phyloP scores from a whole-genome alignment of 2,797 vertebrate species.

The Sebastes diploproa region DNA sequence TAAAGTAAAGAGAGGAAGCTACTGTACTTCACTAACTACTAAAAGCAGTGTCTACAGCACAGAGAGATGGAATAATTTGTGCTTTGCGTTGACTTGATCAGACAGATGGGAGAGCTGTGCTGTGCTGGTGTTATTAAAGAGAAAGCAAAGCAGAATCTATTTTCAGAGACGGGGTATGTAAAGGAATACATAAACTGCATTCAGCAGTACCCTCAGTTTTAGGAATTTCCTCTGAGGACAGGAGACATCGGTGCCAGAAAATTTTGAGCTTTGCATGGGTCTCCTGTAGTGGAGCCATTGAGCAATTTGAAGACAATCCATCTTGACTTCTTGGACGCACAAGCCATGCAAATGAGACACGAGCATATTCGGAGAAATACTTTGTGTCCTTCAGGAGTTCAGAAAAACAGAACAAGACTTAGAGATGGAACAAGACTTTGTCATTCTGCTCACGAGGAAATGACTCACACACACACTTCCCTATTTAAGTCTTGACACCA shows the following conservation, averaged over 20 bases:
- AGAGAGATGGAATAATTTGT: constrained; percentile 59
- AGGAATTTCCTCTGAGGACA: constrained; percentile 31
- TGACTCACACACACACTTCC: background rate
- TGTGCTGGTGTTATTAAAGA: constrained; percentile 37
- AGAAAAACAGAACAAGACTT: constrained; percentile 10
- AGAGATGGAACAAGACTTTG: background rate
- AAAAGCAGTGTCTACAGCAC: constrained; percentile 44
- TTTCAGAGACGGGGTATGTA: constrained; percentile 12
- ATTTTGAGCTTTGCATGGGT: constrained; percentile 6
- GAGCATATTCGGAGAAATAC: constrained; percentile 34
- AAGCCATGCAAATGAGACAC: constrained; percentile 45
- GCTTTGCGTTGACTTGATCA: constrained; percentile 34
- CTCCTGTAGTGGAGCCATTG: constrained; percentile 28
- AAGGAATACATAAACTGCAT: constrained; percentile 41
- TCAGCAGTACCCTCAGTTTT: constrained; percentile 13
- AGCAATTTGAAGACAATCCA: constrained; percentile 42
- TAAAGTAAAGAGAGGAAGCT: constrained; percentile 50
- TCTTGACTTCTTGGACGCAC: constrained; percentile 47
- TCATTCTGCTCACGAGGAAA: background rate
- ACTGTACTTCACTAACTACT: constrained; percentile 30
- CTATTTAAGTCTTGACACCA: background rate
- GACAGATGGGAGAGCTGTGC: constrained; percentile 35
- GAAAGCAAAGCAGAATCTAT: constrained; percentile 12
- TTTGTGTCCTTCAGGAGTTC: constrained; percentile 8
- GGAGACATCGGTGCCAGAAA: constrained; percentile 16